phyloP scores from a whole-genome alignment of 2,888 invertebrate genomes.

The Plebejus melissa region DNA sequence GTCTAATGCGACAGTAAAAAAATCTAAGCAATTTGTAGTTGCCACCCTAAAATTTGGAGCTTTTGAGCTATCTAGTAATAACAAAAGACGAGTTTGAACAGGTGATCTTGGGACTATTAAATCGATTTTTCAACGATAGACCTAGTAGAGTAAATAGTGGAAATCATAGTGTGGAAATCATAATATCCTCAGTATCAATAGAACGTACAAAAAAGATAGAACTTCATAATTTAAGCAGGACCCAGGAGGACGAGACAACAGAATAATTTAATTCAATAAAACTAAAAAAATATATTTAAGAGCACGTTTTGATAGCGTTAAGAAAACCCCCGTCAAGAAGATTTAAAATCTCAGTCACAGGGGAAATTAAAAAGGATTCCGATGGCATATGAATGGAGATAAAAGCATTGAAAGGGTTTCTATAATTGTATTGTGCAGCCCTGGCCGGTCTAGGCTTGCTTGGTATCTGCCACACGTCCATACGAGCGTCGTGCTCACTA shows the following conservation, averaged over 20 bases:
- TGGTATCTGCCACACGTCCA: conserved; percentile 66
- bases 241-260: background rate
- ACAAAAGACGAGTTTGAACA: too few species aligned
- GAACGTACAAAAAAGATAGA: background rate
- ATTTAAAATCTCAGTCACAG: conserved; percentile 1
- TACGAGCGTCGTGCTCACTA: conserved; percentile 54
- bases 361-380: conserved; percentile 12
- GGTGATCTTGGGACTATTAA: too few species aligned
- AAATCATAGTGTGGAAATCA: too few species aligned
- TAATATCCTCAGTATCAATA: background rate
- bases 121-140: too few species aligned
- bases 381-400: background rate
- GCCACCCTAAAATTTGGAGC: background rate
- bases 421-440: conserved; percentile 7
- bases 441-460: conserved; percentile 42
- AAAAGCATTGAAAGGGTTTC: background rate
- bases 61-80: too few species aligned
- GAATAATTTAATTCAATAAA: too few species aligned
- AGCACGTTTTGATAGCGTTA: background rate
- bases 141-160: background rate
- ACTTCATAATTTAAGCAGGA: background rate
- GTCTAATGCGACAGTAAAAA: background rate
- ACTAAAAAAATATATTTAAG: background rate
- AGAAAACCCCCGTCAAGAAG: background rate
- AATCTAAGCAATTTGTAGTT: background rate